Evolutionary conservation across 2,113 vertebrate genomes (phyloP).

Genomic region (Oreochromis niloticus): DNA sequence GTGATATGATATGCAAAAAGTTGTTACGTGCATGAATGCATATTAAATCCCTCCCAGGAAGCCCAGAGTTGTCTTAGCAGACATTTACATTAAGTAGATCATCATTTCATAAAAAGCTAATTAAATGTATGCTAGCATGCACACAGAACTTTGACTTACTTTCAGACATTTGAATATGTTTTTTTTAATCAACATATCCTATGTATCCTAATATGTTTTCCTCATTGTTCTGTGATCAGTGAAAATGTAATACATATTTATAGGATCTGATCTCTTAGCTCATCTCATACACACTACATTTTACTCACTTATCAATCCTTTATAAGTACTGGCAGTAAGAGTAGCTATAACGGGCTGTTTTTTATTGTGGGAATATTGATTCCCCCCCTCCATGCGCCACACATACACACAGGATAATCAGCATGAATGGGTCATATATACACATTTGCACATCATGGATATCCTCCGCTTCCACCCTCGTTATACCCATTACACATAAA

Average conservation of each 20-base stretch:
- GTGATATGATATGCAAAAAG: neutral
- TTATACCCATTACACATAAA: constrained; percentile 13
- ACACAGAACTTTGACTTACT: neutral
- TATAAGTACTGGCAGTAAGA: neutral
- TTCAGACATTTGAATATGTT: neutral
- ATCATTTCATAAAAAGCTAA: neutral
- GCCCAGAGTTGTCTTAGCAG: neutral
- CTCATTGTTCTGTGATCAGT: neutral
- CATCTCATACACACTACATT: neutral
- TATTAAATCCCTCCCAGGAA: neutral
- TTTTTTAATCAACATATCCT: neutral
- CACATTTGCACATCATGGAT: neutral
- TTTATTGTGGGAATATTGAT: neutral
- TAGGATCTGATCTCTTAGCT: neutral
- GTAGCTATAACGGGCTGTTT: neutral
- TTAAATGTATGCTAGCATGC: neutral
- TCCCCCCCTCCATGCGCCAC: neutral
- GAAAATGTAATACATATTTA: neutral
- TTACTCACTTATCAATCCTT: neutral
- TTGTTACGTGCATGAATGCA: neutral
- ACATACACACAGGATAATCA: neutral
- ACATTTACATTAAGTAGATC: neutral
- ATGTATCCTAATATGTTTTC: neutral
- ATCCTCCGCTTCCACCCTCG: neutral
- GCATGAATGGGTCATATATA: neutral